Percentiles rank a stretch among this genome's conserved stretches.
These are phyloP conservation scores for Andricus quercusramuli DNA, from an alignment of 2,888 invertebrate species.

Conservation along the genomic window DNA sequence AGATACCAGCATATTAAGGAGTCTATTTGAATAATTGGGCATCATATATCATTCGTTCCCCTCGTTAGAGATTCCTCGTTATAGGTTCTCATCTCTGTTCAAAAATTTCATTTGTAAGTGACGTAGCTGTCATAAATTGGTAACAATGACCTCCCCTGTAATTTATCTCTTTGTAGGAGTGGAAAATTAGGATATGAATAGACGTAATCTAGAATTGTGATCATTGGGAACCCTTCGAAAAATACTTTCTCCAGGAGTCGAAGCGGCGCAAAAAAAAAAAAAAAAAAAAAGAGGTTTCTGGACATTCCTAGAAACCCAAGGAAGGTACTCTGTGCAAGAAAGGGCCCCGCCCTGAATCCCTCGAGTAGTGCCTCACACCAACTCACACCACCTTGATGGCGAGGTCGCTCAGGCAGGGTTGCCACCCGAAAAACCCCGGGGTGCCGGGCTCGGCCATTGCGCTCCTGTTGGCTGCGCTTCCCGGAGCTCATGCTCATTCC, in stretches of 20 bases:
- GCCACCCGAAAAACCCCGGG: constrained; percentile 60
- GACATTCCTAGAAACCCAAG: constrained; percentile 16
- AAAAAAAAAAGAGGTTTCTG: neutral
- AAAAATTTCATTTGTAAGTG: constrained; percentile 15
- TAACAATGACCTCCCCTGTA: neutral
- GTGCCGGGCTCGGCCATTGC: constrained; percentile 57
- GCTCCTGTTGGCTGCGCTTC: constrained; percentile 59
- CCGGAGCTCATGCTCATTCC: constrained; percentile 72
- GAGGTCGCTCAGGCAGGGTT: constrained; percentile 59
- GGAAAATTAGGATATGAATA: neutral
- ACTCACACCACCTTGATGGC: constrained; percentile 46
- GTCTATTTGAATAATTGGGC: constrained; percentile 17
- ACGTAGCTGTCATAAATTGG: neutral
- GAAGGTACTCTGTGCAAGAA: constrained; percentile 30
- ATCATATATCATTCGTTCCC: neutral
- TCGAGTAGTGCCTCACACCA: constrained; percentile 47
- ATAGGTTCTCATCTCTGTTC: constrained; percentile 2
- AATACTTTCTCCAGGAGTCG: neutral
- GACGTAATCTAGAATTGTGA: neutral
- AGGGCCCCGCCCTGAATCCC: constrained; percentile 65
- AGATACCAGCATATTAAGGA: neutral
- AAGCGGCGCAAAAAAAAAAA: neutral
- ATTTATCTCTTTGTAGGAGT: neutral
- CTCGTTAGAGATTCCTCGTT: constrained; percentile 13
- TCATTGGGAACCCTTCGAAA: neutral